These are phyloP conservation scores for Mimumesa dahlbomi DNA, from an alignment of 2,888 invertebrate species.

Conservation along the genomic window DNA sequence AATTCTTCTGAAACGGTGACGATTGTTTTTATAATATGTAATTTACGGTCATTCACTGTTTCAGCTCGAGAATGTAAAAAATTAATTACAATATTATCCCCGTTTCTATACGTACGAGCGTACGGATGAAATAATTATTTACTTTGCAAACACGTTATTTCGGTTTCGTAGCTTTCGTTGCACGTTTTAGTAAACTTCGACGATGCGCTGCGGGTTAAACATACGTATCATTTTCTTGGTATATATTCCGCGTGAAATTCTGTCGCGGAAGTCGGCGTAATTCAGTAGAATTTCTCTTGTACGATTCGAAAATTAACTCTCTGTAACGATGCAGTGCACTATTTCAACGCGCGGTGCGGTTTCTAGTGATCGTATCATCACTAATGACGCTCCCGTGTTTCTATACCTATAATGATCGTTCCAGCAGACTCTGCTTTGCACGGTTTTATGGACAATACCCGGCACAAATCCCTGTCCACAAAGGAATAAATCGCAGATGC, in stretches of 20 bases:
- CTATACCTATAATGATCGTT: slow-evolving; percentile 10
- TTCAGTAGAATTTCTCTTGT: slow-evolving; percentile 6
- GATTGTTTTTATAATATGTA: background rate
- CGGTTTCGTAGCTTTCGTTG: no score
- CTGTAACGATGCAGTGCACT: background rate
- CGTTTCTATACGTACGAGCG: no score
- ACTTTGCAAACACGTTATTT: no score
- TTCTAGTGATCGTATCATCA: background rate
- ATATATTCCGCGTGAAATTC: background rate
- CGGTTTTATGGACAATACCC: background rate
- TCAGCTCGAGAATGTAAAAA: no score
- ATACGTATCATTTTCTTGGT: background rate
- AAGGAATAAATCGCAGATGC: slow-evolving; percentile 6
- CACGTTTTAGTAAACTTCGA: no score
- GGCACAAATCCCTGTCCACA: background rate
- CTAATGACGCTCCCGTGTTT: slow-evolving; percentile 11
- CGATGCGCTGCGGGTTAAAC: no score
- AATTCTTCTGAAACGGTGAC: background rate
- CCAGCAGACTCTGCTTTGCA: slow-evolving; percentile 1
- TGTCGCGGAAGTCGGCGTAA: background rate
- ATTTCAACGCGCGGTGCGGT: background rate
- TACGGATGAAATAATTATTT: no score
- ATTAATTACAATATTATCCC: no score
- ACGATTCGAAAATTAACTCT: slow-evolving; percentile 15
- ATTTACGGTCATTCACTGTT: no score